Percentiles rank a stretch among this genome's conserved stretches.
These are phyloP conservation scores for Acanthosepion lycidas DNA, from an alignment of 2,888 invertebrate species.

Conservation along the genomic window DNA sequence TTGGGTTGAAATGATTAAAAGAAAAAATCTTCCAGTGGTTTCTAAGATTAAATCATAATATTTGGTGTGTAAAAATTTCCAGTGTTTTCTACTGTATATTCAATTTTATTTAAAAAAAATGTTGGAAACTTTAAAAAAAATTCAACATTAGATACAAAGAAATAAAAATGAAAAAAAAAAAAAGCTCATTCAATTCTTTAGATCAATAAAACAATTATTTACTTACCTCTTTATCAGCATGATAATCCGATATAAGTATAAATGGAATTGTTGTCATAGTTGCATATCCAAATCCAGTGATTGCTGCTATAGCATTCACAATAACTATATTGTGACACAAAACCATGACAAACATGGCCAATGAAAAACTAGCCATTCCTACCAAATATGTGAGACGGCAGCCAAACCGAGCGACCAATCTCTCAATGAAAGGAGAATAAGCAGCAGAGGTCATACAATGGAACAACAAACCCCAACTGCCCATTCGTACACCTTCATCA, in stretches of 20 bases:
- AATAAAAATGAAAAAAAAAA: background rate
- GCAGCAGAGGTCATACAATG: slow-evolving; percentile 82
- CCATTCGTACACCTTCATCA: slow-evolving; percentile 94
- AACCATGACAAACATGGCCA: slow-evolving; percentile 87
- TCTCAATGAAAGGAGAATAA: slow-evolving; percentile 91
- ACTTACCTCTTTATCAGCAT: slow-evolving; percentile 88
- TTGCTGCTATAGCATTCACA: slow-evolving; percentile 87
- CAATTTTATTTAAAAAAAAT: too few species aligned
- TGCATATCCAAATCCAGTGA: slow-evolving; percentile 96
- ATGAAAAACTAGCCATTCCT: slow-evolving; percentile 79
- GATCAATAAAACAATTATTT: background rate
- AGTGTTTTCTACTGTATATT: too few species aligned
- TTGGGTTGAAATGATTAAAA: too few species aligned
- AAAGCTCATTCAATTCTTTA: background rate
- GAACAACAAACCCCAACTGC: slow-evolving; percentile 96
- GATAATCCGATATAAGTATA: slow-evolving; percentile 94
- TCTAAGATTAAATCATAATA: background rate
- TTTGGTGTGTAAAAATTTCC: too few species aligned
- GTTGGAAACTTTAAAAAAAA: too few species aligned
- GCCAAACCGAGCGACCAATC: slow-evolving; percentile 82
- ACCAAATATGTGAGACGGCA: slow-evolving; percentile 67
- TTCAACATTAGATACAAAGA: background rate
- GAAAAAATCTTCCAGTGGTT: background rate
- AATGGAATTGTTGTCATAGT: slow-evolving; percentile 98
- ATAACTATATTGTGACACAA: slow-evolving; percentile 85